These are phyloP conservation scores for Platycercus adscitus DNA, from an alignment of 2,113 vertebrate genomes.

Conservation along the genomic window DNA sequence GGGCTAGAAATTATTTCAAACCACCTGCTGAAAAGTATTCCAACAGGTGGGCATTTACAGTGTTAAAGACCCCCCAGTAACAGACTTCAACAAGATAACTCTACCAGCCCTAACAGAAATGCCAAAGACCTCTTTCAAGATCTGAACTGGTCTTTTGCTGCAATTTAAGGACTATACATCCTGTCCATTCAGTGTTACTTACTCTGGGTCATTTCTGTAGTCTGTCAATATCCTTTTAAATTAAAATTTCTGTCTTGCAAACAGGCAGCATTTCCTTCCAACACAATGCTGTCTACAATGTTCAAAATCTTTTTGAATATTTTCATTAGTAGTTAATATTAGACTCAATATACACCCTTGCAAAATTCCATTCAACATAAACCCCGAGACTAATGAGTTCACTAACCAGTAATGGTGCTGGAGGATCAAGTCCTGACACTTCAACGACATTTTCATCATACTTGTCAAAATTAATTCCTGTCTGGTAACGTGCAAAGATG, in stretches of 20 bases:
- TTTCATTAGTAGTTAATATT: not conserved
- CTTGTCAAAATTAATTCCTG: constrained; percentile 94
- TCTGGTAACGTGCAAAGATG: constrained; percentile 87
- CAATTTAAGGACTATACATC: not conserved
- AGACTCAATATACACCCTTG: not conserved
- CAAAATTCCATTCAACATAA: not conserved
- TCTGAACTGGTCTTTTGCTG: not conserved
- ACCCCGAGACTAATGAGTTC: not conserved
- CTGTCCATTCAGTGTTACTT: not conserved
- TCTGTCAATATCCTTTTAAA: not conserved
- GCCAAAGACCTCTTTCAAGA: not conserved
- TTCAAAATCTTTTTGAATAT: not conserved
- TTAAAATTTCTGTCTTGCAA: not conserved
- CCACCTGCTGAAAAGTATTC: not conserved
- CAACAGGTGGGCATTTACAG: not conserved
- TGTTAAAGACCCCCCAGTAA: not conserved
- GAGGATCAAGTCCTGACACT: constrained; percentile 85
- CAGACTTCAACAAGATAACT: not conserved
- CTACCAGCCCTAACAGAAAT: not conserved
- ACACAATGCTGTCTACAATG: not conserved
- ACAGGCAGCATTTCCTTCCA: not conserved
- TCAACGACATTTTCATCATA: constrained; percentile 90
- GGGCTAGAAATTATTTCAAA: not conserved
- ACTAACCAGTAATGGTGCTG: constrained; percentile 87
- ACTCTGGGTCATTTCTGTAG: not conserved